Conservation (phyloP, 1,140 invertebrate genomes). For the Hylyphantes graminicola region DNA sequence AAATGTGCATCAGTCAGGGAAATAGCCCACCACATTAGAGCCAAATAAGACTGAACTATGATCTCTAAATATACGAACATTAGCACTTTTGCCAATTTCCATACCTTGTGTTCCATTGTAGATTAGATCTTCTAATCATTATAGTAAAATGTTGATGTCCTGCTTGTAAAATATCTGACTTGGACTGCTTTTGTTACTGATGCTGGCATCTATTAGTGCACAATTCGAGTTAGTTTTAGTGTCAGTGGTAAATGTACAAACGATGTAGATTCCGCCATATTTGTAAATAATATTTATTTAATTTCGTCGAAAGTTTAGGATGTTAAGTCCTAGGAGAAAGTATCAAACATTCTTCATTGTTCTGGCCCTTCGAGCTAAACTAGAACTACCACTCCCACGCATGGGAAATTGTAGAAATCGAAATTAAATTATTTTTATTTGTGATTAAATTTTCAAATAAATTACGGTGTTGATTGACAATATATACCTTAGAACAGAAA, state of each 20-base stretch:
- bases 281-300: not conserved
- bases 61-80: conserved; percentile 11
- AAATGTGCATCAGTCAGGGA: conserved; percentile 43
- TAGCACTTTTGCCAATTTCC: not conserved
- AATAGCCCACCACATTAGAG: conserved; percentile 20
- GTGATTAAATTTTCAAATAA: no score
- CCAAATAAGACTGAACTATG: conserved; percentile 16
- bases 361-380: no score
- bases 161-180: not conserved
- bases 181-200: not conserved
- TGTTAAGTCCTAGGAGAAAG: not conserved
- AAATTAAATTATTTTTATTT: no score
- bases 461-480: no score
- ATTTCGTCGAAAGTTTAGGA: not conserved
- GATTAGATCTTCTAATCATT: not conserved
- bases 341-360: not conserved
- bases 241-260: not conserved
- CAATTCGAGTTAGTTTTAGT: not conserved
- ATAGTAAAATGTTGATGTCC: not conserved
- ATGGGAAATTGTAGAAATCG: no score
- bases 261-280: not conserved
- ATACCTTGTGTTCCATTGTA: conserved; percentile 12
- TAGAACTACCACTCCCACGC: no score
- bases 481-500: no score
- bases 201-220: conserved; percentile 42